A percentile compares a stretch with the other conserved stretches of the same genome.
phyloP scores from a whole-genome alignment of 2,797 vertebrate genomes.

The Enteromius treurensis region DNA sequence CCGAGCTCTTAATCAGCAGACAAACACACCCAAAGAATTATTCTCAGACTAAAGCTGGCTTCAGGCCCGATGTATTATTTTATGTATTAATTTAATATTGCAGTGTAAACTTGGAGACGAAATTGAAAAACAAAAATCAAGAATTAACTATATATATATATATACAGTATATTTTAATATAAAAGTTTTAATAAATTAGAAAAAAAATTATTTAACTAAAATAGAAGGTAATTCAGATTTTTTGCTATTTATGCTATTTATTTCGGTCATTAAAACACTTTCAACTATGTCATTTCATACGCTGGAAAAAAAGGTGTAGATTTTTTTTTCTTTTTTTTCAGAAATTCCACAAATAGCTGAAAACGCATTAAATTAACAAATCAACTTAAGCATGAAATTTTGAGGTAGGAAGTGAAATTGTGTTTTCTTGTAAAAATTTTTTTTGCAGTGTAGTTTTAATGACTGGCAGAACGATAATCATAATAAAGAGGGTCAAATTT shows the following conservation, averaged over 20 bases:
- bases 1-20: conserved; percentile 58
- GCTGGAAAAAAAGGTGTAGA: too few relatives aligned
- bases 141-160: too few relatives aligned
- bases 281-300: neutral
- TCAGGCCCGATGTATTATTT: neutral
- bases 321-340: too few relatives aligned
- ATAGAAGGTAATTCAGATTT: neutral
- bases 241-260: neutral
- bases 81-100: too few relatives aligned
- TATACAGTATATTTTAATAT: too few relatives aligned
- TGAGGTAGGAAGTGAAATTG: neutral
- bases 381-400: neutral
- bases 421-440: too few relatives aligned
- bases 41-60: conserved; percentile 11
- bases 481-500: neutral
- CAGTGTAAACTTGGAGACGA: too few relatives aligned
- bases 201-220: too few relatives aligned
- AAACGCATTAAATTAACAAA: too few relatives aligned
- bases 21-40: conserved; percentile 54
- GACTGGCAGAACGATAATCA: neutral
- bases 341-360: too few relatives aligned
- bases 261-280: neutral
- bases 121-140: too few relatives aligned
- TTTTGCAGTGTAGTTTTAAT: neutral
- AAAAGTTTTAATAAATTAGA: neutral